A percentile compares a stretch with the other conserved stretches of the same genome.
phyloP scores from a whole-genome alignment of 2,888 invertebrate species.

The Plagodis pulveraria region DNA sequence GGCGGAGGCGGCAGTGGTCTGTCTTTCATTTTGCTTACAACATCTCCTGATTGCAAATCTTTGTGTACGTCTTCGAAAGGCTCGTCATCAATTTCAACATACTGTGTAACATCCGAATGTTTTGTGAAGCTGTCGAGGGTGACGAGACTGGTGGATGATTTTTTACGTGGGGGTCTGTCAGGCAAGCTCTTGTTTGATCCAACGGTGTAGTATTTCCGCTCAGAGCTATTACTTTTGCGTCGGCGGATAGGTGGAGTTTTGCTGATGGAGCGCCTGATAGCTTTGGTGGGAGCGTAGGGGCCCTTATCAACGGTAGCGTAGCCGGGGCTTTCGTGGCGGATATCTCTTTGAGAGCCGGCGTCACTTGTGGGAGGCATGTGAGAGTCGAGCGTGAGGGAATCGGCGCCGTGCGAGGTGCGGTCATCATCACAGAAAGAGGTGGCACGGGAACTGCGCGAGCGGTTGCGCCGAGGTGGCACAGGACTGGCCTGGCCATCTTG shows the following conservation, averaged over 20 bases:
- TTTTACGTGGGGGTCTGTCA: conserved; percentile 87
- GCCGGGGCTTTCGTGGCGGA: conserved; percentile 84
- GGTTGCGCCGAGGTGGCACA: conserved; percentile 83
- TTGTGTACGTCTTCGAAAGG: conserved; percentile 85
- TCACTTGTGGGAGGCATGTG: conserved; percentile 62
- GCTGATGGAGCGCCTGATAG: conserved; percentile 82
- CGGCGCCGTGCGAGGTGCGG: conserved; percentile 89
- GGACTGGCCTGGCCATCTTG: conserved; percentile 72
- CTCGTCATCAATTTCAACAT: conserved; percentile 86
- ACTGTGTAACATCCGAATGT: conserved; percentile 82
- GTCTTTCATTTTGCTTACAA: conserved; percentile 93
- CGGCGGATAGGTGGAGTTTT: conserved; percentile 76
- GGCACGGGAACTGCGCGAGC: conserved; percentile 81
- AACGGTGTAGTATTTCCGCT: conserved; percentile 89
- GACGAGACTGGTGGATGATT: conserved; percentile 83
- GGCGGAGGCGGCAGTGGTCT: conserved; percentile 95
- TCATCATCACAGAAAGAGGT: conserved; percentile 88
- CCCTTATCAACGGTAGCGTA: conserved; percentile 92
- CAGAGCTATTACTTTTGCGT: conserved; percentile 80
- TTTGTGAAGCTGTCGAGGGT: conserved; percentile 81
- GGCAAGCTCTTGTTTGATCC: conserved; percentile 80
- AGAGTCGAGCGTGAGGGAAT: conserved; percentile 85
- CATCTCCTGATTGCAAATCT: conserved; percentile 89
- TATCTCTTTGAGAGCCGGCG: conserved; percentile 64
- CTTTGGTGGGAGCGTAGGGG: conserved; percentile 86